Evolutionary conservation across 2,113 vertebrate genomes (phyloP).

Genomic region (Athene cunicularia): DNA sequence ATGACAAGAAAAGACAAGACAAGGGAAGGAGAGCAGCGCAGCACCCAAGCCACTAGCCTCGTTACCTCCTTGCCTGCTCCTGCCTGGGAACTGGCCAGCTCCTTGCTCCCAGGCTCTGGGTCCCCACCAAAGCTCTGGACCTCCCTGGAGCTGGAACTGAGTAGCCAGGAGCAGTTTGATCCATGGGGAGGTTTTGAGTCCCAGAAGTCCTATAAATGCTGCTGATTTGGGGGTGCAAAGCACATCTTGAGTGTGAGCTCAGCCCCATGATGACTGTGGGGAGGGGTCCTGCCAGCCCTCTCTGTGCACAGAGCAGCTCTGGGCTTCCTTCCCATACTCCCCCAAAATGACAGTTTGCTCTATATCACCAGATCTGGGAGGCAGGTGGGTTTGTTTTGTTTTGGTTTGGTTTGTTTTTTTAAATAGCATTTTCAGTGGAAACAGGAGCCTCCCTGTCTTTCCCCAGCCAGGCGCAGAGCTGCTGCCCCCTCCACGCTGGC

Average conservation of each 20-base stretch:
- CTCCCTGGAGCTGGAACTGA: not conserved
- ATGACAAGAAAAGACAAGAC: not conserved
- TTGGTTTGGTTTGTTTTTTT: not conserved
- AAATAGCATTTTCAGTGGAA: not conserved
- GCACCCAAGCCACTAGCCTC: rapidly evolving
- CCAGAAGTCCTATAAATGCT: not conserved
- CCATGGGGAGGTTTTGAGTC: not conserved
- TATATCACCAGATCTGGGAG: not conserved
- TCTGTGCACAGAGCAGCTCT: not conserved
- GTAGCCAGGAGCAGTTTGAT: not conserved
- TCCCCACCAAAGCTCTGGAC: not conserved
- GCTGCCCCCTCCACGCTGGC: not conserved
- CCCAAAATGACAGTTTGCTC: not conserved
- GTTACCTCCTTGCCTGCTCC: not conserved
- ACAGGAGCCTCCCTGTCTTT: not conserved
- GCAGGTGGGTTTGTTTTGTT: not conserved
- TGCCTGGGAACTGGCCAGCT: not conserved
- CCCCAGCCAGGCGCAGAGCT: not conserved
- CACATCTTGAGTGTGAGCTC: not conserved
- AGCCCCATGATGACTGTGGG: not conserved
- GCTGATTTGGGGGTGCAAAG: not conserved
- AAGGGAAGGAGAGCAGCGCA: not conserved
- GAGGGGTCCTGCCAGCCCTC: not conserved
- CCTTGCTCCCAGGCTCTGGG: not conserved
- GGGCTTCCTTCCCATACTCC: not conserved